Conservation (phyloP, 2,888 invertebrate species). For the Hybos culiciformis region DNA sequence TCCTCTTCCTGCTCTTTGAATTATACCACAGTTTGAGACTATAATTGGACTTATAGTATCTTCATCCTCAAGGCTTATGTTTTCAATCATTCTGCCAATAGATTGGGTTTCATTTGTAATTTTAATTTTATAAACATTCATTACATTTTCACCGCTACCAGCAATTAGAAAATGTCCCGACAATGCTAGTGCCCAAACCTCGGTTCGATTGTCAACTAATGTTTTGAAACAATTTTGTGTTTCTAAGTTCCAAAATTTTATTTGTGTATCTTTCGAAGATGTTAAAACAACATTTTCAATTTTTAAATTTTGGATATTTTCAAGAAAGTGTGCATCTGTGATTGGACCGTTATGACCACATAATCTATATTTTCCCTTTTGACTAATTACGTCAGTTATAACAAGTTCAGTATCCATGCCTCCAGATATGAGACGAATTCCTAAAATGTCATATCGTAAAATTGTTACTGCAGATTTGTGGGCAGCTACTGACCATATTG, state of each 20-base stretch:
- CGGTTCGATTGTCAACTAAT: slow-evolving; percentile 72
- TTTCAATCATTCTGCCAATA: slow-evolving; percentile 37
- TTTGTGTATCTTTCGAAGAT: slow-evolving; percentile 82
- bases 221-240: slow-evolving; percentile 94
- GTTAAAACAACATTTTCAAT: slow-evolving; percentile 47
- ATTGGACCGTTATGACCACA: slow-evolving; percentile 84
- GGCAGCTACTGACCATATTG: slow-evolving; percentile 51
- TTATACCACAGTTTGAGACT: slow-evolving; percentile 63
- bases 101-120: slow-evolving; percentile 42
- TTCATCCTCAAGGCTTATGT: slow-evolving; percentile 28
- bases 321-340: slow-evolving; percentile 66
- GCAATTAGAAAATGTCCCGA: slow-evolving; percentile 73
- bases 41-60: slow-evolving; percentile 46
- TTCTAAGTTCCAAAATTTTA: slow-evolving; percentile 95
- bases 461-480: slow-evolving; percentile 76
- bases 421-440: slow-evolving; percentile 79
- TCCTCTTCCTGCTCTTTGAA: slow-evolving; percentile 65
- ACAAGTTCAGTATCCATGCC: slow-evolving; percentile 83
- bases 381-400: slow-evolving; percentile 87
- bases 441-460: slow-evolving; percentile 67
- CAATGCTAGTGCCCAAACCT: slow-evolving; percentile 77
- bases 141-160: slow-evolving; percentile 70
- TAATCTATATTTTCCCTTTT: slow-evolving; percentile 76
- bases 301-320: slow-evolving; percentile 44
- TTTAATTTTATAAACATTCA: slow-evolving; percentile 70